Percentiles rank a stretch among this genome's conserved stretches.
Conservation (phyloP, 2,113 vertebrate genomes). For the Cynocephalus volans region DNA sequence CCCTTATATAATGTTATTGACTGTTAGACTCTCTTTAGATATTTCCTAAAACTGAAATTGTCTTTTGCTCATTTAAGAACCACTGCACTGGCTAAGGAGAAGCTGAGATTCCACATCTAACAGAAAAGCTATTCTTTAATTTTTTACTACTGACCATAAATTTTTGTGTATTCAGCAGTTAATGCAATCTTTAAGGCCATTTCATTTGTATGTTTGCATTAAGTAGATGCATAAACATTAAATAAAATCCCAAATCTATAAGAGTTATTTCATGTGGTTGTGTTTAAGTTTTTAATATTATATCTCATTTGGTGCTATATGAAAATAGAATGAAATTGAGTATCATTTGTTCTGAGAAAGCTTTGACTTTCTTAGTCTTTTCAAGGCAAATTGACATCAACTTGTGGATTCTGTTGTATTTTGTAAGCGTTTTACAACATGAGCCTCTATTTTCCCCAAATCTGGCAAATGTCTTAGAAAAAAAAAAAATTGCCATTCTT, state of each 20-base stretch:
- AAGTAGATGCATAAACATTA: neutral
- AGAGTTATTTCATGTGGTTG: neutral
- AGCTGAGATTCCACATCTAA: neutral
- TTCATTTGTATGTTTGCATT: slow-evolving; percentile 17
- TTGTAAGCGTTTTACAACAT: neutral
- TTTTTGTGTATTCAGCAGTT: neutral
- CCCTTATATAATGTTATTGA: neutral
- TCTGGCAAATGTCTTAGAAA: neutral
- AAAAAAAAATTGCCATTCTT: neutral
- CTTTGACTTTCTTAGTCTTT: neutral
- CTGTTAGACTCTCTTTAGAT: neutral
- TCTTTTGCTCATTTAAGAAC: neutral
- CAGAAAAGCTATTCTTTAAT: neutral
- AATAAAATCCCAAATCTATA: neutral
- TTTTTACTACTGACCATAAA: neutral
- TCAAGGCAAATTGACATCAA: slow-evolving; percentile 2
- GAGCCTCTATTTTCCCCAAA: neutral
- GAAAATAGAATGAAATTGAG: neutral
- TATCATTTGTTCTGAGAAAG: slow-evolving; percentile 39
- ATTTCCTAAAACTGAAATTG: neutral
- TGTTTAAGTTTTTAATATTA: neutral
- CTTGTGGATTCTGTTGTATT: neutral
- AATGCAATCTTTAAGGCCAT: neutral
- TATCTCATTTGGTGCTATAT: neutral
- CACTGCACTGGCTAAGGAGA: neutral